Conservation (phyloP, 2,113 vertebrate genomes). For the Heteronetta atricapilla region DNA sequence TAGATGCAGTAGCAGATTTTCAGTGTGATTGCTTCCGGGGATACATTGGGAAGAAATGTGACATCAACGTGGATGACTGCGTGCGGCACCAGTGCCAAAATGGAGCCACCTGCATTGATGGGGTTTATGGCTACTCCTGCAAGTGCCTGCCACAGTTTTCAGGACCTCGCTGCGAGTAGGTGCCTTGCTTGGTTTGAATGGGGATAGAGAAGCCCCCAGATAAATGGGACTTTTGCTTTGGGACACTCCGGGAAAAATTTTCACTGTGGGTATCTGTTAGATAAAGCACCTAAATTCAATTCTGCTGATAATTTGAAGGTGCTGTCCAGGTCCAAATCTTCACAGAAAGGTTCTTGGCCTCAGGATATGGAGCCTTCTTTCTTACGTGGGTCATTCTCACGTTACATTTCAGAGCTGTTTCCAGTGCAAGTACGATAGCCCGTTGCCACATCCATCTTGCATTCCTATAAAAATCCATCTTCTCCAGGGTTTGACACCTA, state of each 20-base stretch:
- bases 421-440: neutral
- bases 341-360: neutral
- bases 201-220: neutral
- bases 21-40: constrained; percentile 85
- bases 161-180: constrained; percentile 88
- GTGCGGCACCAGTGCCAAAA: constrained; percentile 82
- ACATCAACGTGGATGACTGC: constrained; percentile 85
- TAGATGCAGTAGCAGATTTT: constrained; percentile 80
- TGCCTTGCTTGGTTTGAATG: neutral
- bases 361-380: neutral
- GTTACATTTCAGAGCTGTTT: neutral
- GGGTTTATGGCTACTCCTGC: constrained; percentile 78
- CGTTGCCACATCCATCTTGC: neutral
- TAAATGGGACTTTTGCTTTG: neutral
- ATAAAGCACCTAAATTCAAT: neutral
- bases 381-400: neutral
- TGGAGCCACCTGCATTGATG: constrained; percentile 78
- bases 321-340: neutral
- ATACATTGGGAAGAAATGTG: constrained; percentile 84
- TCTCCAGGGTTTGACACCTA: neutral
- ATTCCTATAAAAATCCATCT: neutral
- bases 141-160: constrained; percentile 76
- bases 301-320: neutral
- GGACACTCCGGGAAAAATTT: neutral
- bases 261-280: neutral